phyloP scores from a whole-genome alignment of 2,797 vertebrate species.

The Clarias fuscus region DNA sequence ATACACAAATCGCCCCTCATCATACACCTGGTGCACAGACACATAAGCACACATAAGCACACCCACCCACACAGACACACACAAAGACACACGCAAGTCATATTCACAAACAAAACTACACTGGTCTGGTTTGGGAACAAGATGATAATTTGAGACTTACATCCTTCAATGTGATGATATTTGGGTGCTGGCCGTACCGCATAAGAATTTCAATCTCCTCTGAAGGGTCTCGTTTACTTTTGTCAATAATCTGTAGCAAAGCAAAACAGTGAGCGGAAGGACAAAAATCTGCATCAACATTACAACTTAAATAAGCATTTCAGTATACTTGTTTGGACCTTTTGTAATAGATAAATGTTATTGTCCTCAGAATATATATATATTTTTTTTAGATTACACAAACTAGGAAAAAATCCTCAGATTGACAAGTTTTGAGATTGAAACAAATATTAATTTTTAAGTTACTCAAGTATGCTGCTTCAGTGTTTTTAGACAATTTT shows the following conservation, averaged over 20 bases:
- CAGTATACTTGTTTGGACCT: background rate
- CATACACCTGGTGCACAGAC: constrained; percentile 82
- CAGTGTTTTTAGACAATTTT: too few species aligned
- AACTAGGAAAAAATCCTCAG: too few species aligned
- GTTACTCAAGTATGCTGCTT: too few species aligned
- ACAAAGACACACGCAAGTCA: constrained; percentile 5
- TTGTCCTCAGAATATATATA: background rate
- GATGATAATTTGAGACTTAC: constrained; percentile 71
- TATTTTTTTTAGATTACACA: background rate
- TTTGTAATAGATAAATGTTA: background rate
- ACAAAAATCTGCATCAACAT: background rate
- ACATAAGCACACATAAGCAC: constrained; percentile 23
- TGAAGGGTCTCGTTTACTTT: constrained; percentile 94
- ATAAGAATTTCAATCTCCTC: constrained; percentile 98
- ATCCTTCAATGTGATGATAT: constrained; percentile 97
- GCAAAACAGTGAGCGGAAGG: background rate
- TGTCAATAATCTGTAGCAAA: constrained; percentile 89
- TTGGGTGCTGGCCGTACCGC: constrained; percentile 94
- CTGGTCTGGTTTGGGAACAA: background rate
- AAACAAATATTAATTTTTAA: too few species aligned
- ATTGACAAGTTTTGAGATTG: too few species aligned
- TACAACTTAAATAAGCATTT: background rate
- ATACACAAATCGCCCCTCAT: constrained; percentile 92
- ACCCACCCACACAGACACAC: constrained; percentile 17
- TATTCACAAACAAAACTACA: constrained; percentile 31